Conservation (phyloP, 2,797 vertebrate species). For the Arremon aurantiirostris region DNA sequence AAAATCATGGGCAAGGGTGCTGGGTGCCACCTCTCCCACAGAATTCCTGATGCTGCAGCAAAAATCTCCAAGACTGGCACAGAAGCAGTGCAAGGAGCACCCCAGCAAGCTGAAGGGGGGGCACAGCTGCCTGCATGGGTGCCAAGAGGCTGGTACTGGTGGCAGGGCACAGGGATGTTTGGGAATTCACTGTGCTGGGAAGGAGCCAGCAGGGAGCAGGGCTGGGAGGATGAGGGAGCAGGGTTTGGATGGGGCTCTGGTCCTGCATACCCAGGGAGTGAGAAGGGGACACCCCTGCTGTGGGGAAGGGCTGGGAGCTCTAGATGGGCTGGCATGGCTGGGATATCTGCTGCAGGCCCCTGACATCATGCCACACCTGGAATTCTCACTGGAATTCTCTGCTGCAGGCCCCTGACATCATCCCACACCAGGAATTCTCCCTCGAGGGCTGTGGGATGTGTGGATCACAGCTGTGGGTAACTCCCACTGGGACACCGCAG, state of each 20-base stretch:
- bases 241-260: rapidly evolving
- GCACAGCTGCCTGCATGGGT: not conserved
- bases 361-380: no score
- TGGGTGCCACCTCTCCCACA: not conserved
- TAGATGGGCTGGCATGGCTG: no score
- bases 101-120: not conserved
- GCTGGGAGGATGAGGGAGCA: no score
- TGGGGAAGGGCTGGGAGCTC: rapidly evolving
- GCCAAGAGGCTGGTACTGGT: not conserved
- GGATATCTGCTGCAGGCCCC: not conserved
- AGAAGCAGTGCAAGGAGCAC: rapidly evolving
- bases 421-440: not conserved
- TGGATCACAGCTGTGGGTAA: not conserved
- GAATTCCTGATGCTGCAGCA: not conserved
- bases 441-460: rapidly evolving
- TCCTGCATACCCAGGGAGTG: not conserved
- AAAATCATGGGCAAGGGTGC: rapidly evolving
- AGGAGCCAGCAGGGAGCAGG: not conserved
- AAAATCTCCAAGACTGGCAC: not conserved
- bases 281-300: not conserved
- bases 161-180: not conserved
- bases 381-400: no score
- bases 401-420: no score
- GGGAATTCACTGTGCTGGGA: not conserved
- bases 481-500: rapidly evolving